Conservation (phyloP, 2,113 vertebrate genomes). For the Corythoichthys intestinalis region DNA sequence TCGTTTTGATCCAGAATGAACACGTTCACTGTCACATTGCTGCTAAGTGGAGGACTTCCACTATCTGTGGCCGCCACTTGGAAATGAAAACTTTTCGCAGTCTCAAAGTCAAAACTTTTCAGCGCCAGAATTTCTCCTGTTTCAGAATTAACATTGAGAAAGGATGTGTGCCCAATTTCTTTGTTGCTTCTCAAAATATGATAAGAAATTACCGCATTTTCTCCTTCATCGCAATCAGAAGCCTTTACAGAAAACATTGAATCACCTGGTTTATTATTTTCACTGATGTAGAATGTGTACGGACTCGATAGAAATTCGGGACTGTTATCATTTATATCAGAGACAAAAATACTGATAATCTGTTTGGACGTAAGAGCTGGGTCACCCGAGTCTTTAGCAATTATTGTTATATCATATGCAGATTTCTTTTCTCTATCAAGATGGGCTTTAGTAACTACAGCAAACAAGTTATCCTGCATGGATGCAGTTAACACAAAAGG, state of each 20-base stretch:
- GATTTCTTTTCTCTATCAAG: constrained; percentile 65
- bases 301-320: constrained; percentile 48
- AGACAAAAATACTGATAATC: constrained; percentile 51
- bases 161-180: constrained; percentile 23
- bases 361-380: constrained; percentile 58
- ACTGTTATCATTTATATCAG: constrained; percentile 65
- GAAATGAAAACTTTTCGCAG: not conserved
- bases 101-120: constrained; percentile 19
- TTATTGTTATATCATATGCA: constrained; percentile 59
- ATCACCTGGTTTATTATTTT: constrained; percentile 57
- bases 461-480: constrained; percentile 61
- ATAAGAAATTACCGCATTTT: constrained; percentile 63
- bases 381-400: constrained; percentile 60
- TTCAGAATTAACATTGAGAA: constrained; percentile 56
- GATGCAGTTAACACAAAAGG: constrained; percentile 64
- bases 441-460: constrained; percentile 57
- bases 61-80: constrained; percentile 30
- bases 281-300: constrained; percentile 46
- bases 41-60: constrained; percentile 38
- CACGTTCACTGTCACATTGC: constrained; percentile 15
- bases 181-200: constrained; percentile 11
- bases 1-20: constrained; percentile 10
- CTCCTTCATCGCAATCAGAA: constrained; percentile 51
- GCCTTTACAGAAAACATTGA: constrained; percentile 50
- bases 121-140: constrained; percentile 44